phyloP scores from a whole-genome alignment of 1,140 invertebrate genomes.

The Drosophila setifemur region DNA sequence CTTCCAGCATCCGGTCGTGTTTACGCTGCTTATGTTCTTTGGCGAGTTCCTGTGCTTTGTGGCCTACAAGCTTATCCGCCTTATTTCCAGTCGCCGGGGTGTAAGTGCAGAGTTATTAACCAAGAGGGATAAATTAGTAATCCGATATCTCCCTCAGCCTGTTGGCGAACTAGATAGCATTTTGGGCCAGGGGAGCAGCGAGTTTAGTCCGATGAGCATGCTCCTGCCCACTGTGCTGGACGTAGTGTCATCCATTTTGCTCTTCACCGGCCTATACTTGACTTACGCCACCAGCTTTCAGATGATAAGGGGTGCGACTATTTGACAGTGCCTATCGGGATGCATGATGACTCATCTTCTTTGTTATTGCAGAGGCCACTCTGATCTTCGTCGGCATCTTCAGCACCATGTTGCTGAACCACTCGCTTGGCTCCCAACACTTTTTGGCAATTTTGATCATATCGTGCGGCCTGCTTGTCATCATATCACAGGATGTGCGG shows the following conservation, averaged over 20 bases:
- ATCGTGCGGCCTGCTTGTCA: constrained; percentile 91
- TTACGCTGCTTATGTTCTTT: constrained; percentile 94
- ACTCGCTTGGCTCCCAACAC: constrained; percentile 87
- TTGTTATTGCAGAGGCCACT: constrained; percentile 87
- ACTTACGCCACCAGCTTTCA: constrained; percentile 98
- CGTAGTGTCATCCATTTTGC: constrained; percentile 91
- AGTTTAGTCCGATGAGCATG: constrained; percentile 92
- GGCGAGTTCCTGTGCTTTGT: constrained; percentile 93
- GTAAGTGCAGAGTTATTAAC: constrained; percentile 83
- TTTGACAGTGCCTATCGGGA: too few relatives aligned
- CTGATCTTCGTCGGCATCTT: constrained; percentile 96
- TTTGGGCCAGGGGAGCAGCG: constrained; percentile 87
- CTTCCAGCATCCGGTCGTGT: constrained; percentile 95
- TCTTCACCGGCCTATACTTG: constrained; percentile 92
- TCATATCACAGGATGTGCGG: constrained; percentile 85
- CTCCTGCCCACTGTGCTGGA: constrained; percentile 93
- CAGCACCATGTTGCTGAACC: constrained; percentile 93
- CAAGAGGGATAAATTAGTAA: background rate
- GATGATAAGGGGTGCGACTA: constrained; percentile 92
- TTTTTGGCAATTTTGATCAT: constrained; percentile 90
- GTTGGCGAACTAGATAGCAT: constrained; percentile 84
- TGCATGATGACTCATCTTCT: too few relatives aligned
- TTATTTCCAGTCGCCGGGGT: constrained; percentile 84
- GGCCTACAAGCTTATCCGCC: constrained; percentile 87
- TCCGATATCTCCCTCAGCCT: constrained; percentile 82